A percentile compares a stretch with the other conserved stretches of the same genome.
phyloP scores from a whole-genome alignment of 2,888 invertebrate genomes.

The Caenorhabditis imperialis region DNA sequence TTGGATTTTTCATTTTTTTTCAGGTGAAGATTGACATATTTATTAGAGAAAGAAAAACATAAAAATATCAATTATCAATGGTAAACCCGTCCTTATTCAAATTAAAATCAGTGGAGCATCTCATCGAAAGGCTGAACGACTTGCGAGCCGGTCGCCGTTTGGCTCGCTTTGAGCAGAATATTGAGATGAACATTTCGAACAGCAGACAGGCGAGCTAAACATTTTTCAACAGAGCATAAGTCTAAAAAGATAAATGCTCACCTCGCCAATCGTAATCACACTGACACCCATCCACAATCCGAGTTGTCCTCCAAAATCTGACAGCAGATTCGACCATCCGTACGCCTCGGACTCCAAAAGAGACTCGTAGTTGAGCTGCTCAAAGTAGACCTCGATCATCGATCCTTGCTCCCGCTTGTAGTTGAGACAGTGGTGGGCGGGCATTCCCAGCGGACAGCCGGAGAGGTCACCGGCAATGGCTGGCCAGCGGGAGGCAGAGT shows the following conservation, averaged over 20 bases:
- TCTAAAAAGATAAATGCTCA: not conserved
- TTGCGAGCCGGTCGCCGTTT: slow-evolving; percentile 49
- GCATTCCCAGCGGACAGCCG: slow-evolving; percentile 70
- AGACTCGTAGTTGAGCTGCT: slow-evolving; percentile 76
- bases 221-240: not conserved
- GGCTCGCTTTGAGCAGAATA: slow-evolving; percentile 28
- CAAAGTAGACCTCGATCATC: slow-evolving; percentile 75
- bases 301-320: slow-evolving; percentile 76
- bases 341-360: slow-evolving; percentile 75
- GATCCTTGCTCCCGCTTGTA: slow-evolving; percentile 68
- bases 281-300: slow-evolving; percentile 75
- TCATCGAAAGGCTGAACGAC: slow-evolving; percentile 48
- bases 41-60: not conserved
- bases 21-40: too few species aligned
- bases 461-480: slow-evolving; percentile 59
- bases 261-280: slow-evolving; percentile 72
- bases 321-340: slow-evolving; percentile 72
- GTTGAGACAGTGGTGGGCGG: slow-evolving; percentile 67
- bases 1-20: too few species aligned
- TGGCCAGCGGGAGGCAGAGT: slow-evolving; percentile 72
- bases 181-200: slow-evolving; percentile 46
- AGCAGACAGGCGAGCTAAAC: slow-evolving; percentile 37
- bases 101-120: slow-evolving; percentile 52
- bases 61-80: slow-evolving; percentile 30
- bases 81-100: slow-evolving; percentile 53